phyloP scores from a whole-genome alignment of 2,888 invertebrate species.

The Sarcophaga rosellei region DNA sequence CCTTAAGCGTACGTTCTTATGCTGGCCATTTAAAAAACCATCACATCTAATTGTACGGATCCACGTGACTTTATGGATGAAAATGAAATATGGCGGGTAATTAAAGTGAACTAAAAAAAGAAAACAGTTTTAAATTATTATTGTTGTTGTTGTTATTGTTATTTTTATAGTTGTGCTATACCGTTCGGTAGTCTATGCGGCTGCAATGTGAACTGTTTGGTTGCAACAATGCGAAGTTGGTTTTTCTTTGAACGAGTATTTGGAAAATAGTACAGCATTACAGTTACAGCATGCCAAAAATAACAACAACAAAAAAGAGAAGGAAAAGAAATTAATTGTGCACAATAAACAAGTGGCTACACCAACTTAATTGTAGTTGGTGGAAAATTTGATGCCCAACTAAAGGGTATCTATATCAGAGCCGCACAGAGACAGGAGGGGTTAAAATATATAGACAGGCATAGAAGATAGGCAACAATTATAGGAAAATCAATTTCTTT shows the following conservation, averaged over 20 bases:
- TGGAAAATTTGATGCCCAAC: constrained; percentile 29
- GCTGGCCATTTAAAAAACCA: constrained; percentile 59
- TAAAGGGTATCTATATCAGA: not conserved
- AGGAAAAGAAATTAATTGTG: not conserved
- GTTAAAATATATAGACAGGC: too few species aligned
- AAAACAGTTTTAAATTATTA: constrained; percentile 79
- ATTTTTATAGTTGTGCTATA: constrained; percentile 49
- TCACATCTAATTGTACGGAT: constrained; percentile 60
- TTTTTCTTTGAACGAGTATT: not conserved
- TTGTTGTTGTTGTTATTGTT: constrained; percentile 42
- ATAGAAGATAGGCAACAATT: too few species aligned
- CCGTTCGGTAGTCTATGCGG: not conserved
- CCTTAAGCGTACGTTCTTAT: constrained; percentile 40
- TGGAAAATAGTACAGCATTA: constrained; percentile 14
- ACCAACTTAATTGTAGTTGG: constrained; percentile 13
- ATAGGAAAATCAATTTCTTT: too few species aligned
- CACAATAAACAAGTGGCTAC: constrained; percentile 6
- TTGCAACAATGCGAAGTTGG: not conserved
- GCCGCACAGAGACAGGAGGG: not conserved
- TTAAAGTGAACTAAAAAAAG: constrained; percentile 80
- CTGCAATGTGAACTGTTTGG: constrained; percentile 25
- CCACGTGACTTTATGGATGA: constrained; percentile 69
- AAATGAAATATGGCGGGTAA: constrained; percentile 81
- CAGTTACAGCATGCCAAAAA: not conserved
- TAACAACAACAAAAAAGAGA: not conserved